These are phyloP conservation scores for Zaprionus tsacasi DNA, from an alignment of 1,140 invertebrate genomes.

Conservation along the genomic window DNA sequence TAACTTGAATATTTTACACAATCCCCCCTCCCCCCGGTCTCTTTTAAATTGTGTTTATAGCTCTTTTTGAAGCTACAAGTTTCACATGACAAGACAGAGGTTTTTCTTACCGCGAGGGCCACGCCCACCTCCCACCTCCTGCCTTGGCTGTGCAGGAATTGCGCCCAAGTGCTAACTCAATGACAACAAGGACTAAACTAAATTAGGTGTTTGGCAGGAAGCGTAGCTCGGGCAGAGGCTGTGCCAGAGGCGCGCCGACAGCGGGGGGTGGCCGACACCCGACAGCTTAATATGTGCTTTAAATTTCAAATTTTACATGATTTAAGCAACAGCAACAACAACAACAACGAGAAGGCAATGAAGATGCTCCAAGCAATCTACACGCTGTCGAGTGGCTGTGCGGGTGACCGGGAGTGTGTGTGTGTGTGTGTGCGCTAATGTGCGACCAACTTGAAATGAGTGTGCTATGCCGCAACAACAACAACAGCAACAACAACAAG, in stretches of 20 bases:
- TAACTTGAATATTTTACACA: background rate
- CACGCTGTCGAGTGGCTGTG: conserved; percentile 12
- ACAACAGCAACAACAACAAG: conserved; percentile 38
- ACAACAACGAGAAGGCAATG: conserved; percentile 44
- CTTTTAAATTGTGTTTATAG: conserved; percentile 2
- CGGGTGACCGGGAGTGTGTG: conserved; percentile 4
- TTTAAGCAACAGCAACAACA: conserved; percentile 33
- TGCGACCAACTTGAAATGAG: conserved; percentile 77
- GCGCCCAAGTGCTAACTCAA: conserved; percentile 48
- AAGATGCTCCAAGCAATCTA: conserved; percentile 46
- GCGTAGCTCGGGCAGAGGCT: conserved; percentile 5
- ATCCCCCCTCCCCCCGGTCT: no score
- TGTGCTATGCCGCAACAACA: conserved; percentile 61
- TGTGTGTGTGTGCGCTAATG: conserved; percentile 53
- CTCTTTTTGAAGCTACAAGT: background rate
- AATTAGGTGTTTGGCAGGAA: conserved; percentile 49
- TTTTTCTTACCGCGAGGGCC: background rate
- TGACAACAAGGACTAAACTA: conserved; percentile 62
- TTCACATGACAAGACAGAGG: conserved; percentile 2
- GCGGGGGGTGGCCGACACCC: background rate
- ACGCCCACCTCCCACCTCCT: background rate
- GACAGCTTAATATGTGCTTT: conserved; percentile 27
- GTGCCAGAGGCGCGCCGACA: background rate
- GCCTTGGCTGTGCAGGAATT: background rate
- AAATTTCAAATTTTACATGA: conserved; percentile 54